Conservation (phyloP, 2,797 vertebrate species). For the Enteromius unitaeniatus region DNA sequence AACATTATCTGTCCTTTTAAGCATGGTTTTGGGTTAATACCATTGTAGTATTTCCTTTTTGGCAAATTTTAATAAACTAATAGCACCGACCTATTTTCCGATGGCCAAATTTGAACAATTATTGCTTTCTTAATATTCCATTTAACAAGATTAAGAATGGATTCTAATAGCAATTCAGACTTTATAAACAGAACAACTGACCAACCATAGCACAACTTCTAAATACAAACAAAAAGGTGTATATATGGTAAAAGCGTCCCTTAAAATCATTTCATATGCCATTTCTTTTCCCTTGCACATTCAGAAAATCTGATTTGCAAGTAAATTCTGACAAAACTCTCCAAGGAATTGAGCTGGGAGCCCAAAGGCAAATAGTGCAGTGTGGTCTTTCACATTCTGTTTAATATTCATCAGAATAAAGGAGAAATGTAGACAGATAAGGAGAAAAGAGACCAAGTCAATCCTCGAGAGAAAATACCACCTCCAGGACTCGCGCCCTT, state of each 20-base stretch:
- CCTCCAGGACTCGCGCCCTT: slow-evolving; percentile 36
- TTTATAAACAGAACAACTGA: background rate
- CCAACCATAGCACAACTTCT: background rate
- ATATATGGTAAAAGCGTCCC: background rate
- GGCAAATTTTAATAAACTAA: background rate
- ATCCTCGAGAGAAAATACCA: slow-evolving; percentile 4
- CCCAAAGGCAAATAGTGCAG: slow-evolving; percentile 21
- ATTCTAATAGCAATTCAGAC: background rate
- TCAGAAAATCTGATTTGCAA: slow-evolving; percentile 37
- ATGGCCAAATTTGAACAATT: background rate
- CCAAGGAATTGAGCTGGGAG: slow-evolving; percentile 19
- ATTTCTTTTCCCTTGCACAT: background rate
- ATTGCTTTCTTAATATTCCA: background rate
- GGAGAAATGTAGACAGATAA: background rate
- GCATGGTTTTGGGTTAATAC: background rate
- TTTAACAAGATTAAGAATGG: background rate
- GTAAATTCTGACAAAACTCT: slow-evolving; percentile 26
- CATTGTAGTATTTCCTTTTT: background rate
- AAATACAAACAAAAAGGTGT: background rate
- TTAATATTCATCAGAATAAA: slow-evolving; percentile 50
- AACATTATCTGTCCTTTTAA: background rate
- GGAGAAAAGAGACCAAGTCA: background rate
- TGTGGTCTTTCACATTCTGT: slow-evolving; percentile 29
- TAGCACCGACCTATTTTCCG: background rate
- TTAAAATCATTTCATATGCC: background rate